phyloP scores from a whole-genome alignment of 2,888 invertebrate genomes.

The Spodoptera littoralis region DNA sequence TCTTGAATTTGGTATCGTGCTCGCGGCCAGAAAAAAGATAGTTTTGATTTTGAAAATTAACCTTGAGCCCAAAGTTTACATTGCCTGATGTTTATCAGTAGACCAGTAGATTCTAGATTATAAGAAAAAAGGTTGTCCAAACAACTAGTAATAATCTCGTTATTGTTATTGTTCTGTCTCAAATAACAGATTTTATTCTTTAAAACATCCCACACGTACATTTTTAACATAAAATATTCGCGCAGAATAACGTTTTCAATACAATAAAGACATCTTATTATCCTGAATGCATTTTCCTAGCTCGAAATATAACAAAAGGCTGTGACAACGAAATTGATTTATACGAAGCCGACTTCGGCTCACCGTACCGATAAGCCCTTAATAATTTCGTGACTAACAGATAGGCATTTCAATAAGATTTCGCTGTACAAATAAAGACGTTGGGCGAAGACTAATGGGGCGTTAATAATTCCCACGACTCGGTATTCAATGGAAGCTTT shows the following conservation, averaged over 20 bases:
- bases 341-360: slow-evolving; percentile 55
- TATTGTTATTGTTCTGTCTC: no score
- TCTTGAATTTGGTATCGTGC: no score
- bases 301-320: slow-evolving; percentile 52
- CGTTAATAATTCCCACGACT: slow-evolving; percentile 86
- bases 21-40: no score
- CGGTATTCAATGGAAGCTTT: slow-evolving; percentile 82
- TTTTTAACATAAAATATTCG: neutral
- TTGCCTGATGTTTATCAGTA: no score
- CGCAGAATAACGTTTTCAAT: slow-evolving; percentile 4
- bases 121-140: no score
- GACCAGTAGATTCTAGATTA: no score
- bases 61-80: no score
- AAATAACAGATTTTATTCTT: no score
- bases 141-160: no score
- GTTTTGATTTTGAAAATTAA: no score
- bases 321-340: slow-evolving; percentile 64
- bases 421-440: slow-evolving; percentile 82
- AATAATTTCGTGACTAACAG: slow-evolving; percentile 68
- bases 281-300: slow-evolving; percentile 45
- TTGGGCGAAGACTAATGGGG: slow-evolving; percentile 83
- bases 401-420: slow-evolving; percentile 74
- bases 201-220: no score
- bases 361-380: slow-evolving; percentile 65
- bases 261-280: slow-evolving; percentile 15